phyloP scores from a whole-genome alignment of 2,797 vertebrate genomes.

The Chaetodon trifasciatus region DNA sequence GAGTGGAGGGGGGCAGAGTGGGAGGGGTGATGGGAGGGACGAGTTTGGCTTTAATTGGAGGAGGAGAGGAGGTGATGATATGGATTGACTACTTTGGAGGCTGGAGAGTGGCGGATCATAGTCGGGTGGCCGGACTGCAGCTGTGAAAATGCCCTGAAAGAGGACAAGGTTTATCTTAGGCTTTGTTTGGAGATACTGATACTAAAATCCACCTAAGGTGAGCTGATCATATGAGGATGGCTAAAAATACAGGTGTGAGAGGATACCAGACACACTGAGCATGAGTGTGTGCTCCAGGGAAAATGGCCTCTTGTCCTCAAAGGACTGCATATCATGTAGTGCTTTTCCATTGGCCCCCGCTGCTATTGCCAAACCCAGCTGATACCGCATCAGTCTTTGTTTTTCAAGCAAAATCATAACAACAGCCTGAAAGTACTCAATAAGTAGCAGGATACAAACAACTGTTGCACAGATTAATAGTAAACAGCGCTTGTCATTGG shows the following conservation, averaged over 20 bases:
- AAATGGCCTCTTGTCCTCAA: slow-evolving; percentile 30
- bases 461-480: too few species aligned
- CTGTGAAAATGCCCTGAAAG: slow-evolving; percentile 18
- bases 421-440: too few species aligned
- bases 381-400: too few species aligned
- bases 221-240: slow-evolving; percentile 35
- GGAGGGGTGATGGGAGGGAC: not conserved
- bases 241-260: slow-evolving; percentile 66
- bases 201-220: slow-evolving; percentile 47
- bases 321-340: not conserved
- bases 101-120: slow-evolving; percentile 20
- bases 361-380: too few species aligned
- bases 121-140: slow-evolving; percentile 31
- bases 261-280: slow-evolving; percentile 19
- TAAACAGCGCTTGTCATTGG: too few species aligned
- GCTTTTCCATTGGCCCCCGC: too few species aligned
- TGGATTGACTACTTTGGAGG: slow-evolving; percentile 35
- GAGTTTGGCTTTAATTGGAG: slow-evolving; percentile 47
- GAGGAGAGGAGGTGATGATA: slow-evolving; percentile 36
- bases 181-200: slow-evolving; percentile 50
- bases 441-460: too few species aligned
- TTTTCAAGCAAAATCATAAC: too few species aligned
- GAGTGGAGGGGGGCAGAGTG: slow-evolving; percentile 2
- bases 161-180: slow-evolving; percentile 38
- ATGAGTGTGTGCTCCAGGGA: slow-evolving; percentile 9